These are phyloP conservation scores for human DNA, from an alignment of 2,113 vertebrate species.

Conservation along the genomic window DNA sequence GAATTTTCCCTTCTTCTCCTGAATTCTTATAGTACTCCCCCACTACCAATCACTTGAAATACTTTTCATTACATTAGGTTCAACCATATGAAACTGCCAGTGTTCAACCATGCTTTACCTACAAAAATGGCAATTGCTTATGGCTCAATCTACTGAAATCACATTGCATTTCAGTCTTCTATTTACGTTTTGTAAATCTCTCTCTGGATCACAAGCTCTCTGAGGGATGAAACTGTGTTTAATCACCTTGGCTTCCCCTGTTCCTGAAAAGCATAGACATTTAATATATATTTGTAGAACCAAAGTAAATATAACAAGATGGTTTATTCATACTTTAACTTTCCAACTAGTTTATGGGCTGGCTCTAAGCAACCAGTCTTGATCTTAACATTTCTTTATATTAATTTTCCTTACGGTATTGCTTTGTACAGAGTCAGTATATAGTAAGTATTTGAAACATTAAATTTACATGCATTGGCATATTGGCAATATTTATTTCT, in stretches of 20 bases:
- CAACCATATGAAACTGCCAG: not conserved
- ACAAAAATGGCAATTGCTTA: not conserved
- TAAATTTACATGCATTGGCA: not conserved
- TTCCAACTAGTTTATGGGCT: not conserved
- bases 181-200: not conserved
- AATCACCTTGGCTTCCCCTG: not conserved
- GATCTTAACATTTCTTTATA: not conserved
- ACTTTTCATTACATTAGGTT: not conserved
- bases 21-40: not conserved
- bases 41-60: not conserved
- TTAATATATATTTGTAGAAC: not conserved
- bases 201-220: not conserved
- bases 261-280: not conserved
- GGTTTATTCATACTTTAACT: not conserved
- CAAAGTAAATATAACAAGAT: not conserved
- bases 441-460: not conserved
- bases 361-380: not conserved
- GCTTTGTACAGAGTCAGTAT: not conserved
- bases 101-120: not conserved
- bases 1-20: not conserved
- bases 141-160: not conserved
- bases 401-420: not conserved
- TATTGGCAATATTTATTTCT: not conserved
- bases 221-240: not conserved
- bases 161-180: not conserved